phyloP scores from a whole-genome alignment of 2,797 vertebrate genomes.

The Ctenosaura bakeri region DNA sequence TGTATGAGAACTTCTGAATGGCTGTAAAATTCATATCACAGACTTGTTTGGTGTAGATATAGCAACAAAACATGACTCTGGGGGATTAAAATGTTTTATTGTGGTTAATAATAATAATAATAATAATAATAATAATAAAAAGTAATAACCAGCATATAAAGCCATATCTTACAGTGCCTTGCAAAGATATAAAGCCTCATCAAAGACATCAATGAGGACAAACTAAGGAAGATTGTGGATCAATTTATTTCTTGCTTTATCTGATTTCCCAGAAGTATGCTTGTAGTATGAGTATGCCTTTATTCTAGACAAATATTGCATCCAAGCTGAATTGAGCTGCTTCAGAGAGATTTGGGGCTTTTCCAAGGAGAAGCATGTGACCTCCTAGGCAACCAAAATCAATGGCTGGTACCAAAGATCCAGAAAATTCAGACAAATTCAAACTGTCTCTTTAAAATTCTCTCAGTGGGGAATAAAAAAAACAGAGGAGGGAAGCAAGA shows the following conservation, averaged over 20 bases:
- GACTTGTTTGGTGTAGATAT: too few species aligned
- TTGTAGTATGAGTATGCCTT: neutral
- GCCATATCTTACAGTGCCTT: neutral
- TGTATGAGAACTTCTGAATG: too few species aligned
- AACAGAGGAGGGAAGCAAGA: neutral
- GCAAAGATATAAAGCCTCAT: neutral
- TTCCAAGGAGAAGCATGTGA: neutral
- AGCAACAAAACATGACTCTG: too few species aligned
- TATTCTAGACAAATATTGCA: neutral
- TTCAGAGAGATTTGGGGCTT: neutral
- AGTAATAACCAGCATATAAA: neutral
- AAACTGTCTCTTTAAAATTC: neutral
- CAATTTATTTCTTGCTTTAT: neutral
- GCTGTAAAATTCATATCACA: too few species aligned
- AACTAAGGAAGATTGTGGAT: too few species aligned
- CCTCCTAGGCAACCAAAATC: neutral
- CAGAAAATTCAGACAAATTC: neutral
- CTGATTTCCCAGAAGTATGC: neutral
- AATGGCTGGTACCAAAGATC: neutral
- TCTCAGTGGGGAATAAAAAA: too few species aligned
- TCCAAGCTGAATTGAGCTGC: neutral
- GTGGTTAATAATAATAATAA: too few species aligned
- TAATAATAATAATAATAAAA: too few species aligned
- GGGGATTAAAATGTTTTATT: too few species aligned
- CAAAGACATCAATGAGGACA: neutral